phyloP scores from a whole-genome alignment of 2,797 vertebrate genomes.

The Lindbergichthys nudifrons region DNA sequence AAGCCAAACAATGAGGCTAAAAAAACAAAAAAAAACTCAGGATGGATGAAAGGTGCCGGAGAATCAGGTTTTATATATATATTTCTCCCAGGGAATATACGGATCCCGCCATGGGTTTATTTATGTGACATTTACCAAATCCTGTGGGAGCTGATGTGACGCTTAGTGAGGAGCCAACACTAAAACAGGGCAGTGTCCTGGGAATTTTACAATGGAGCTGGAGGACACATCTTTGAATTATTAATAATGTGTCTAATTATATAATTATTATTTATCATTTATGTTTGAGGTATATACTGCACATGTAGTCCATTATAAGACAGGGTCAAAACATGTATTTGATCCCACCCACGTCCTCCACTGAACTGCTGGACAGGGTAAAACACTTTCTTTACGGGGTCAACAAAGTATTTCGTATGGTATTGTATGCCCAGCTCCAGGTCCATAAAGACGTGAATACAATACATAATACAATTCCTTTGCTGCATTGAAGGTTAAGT shows the following conservation, averaged over 20 bases:
- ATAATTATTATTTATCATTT: too few species aligned
- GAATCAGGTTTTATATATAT: constrained; percentile 36
- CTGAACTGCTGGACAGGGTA: too few species aligned
- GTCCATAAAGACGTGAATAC: background rate
- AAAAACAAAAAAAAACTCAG: constrained; percentile 15
- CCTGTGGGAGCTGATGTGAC: constrained; percentile 25
- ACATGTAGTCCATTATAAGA: too few species aligned
- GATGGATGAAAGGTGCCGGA: constrained; percentile 18
- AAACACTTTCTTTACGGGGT: too few species aligned
- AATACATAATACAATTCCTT: background rate
- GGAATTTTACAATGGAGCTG: constrained; percentile 10
- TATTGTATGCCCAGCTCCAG: background rate
- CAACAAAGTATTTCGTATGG: too few species aligned
- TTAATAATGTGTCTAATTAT: background rate
- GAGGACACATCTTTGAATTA: constrained; percentile 8
- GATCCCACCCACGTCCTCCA: too few species aligned
- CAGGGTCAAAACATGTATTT: too few species aligned
- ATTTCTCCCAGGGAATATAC: constrained; percentile 16
- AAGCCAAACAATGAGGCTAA: constrained; percentile 11
- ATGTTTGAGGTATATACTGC: background rate
- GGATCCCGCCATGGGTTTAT: constrained; percentile 5
- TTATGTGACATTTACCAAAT: constrained; percentile 37
- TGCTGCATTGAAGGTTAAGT: too few species aligned
- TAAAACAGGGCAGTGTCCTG: constrained; percentile 4
- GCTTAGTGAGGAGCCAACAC: constrained; percentile 9